Base-by-base conservation (phyloP, 2,888 invertebrate genomes). In the Cepaea hortensis region DNA sequence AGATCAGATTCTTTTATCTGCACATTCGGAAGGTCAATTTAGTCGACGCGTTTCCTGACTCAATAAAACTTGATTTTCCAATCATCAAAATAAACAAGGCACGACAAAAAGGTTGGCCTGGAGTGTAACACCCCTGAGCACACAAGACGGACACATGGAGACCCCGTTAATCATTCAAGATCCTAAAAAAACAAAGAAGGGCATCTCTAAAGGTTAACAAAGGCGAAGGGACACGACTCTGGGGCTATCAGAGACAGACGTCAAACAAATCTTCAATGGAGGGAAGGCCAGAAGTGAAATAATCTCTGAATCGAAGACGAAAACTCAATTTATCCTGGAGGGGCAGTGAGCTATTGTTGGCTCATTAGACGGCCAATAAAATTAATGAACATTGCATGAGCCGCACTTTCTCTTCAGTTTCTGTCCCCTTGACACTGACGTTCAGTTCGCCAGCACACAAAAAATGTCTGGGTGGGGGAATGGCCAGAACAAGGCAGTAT, bases 351-450 rank as follows among this genome's bases (percentile, higher is more conserved):
- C 76, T 79, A 85, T 77, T 85, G 85, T 85, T 85, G 75, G 85
- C 85, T 85, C 85, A 85, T 85, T 85, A 85, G 76, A 76, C n/a
- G 79, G 55, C 79, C 85, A 85, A 85, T 85, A 77, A 85, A 85
- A 85, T 85, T 85, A 85, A 85, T 85, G 85, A 85, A 85, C 85
- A 85, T 80, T 77, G 76, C 84, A 84, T 61, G 84, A 61, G 70
- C 70, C 61, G 15, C n/a, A 13, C n/a, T 35, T 79, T 79, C 50
- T 55, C 72, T 80, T 61, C 20, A 77, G 48, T 72, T 73, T 55
- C 55, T 85, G 18, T 5, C 55, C 23, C 55, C 55, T 77, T 0
- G 62, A 62, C 79, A 23, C 13, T 61, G 79, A 79, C 79, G 62
- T 79, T 79, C 77, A 61, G 3, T 79, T 55, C 50, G 55, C 3